Percentiles rank a stretch among this genome's conserved stretches.
phyloP scores from a whole-genome alignment of 2,113 vertebrate species.

The Vanacampus margaritifer region DNA sequence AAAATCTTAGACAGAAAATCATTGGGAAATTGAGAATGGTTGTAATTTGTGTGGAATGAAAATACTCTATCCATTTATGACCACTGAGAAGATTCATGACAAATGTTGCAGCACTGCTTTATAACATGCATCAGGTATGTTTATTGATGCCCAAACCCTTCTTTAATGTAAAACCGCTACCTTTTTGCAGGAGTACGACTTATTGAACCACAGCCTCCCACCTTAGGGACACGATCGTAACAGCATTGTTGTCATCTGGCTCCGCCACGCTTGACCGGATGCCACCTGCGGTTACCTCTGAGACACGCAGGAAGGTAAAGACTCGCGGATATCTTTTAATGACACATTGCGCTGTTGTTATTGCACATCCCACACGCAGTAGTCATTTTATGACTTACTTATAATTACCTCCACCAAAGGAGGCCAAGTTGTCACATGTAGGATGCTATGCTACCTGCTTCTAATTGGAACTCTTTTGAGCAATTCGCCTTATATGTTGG shows the following conservation, averaged over 20 bases:
- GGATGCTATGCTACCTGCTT: neutral
- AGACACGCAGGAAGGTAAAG: neutral
- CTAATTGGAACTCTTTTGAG: neutral
- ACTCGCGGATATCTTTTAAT: neutral
- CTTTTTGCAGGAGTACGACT: neutral
- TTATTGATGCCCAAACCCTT: constrained; percentile 1
- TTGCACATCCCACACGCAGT: neutral
- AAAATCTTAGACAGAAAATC: constrained; percentile 62
- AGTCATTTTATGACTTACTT: neutral
- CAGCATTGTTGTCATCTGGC: neutral
- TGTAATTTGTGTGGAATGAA: constrained; percentile 24
- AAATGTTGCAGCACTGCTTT: neutral
- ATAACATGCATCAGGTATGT: constrained; percentile 2
- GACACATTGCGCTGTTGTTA: neutral
- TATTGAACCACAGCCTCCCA: neutral
- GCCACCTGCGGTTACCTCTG: neutral
- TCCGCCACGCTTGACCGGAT: neutral
- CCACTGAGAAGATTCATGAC: constrained; percentile 1
- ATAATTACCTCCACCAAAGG: neutral
- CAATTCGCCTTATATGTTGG: too few relatives aligned
- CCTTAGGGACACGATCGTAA: neutral
- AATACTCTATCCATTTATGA: constrained; percentile 25
- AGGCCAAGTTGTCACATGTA: neutral
- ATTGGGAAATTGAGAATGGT: constrained; percentile 51
- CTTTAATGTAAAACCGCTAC: neutral